Base-by-base conservation (phyloP, 2,113 vertebrate genomes). In the Paramisgurnus dabryanus region DNA sequence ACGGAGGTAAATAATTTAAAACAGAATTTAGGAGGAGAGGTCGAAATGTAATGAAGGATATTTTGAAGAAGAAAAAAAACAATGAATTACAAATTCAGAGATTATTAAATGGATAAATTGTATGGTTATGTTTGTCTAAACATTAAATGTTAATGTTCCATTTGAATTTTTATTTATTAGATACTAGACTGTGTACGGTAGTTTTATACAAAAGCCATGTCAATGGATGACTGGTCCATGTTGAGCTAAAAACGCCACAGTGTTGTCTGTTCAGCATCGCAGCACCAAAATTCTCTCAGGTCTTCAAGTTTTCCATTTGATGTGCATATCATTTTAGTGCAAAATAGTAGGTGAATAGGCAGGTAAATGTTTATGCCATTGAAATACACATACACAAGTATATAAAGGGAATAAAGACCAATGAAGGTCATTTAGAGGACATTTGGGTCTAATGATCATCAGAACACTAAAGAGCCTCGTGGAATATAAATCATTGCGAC, bases 211-310 rank as follows among this genome's bases (percentile, higher is more conserved):
- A 82, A 76, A 76, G 85, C 85, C 81, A 80, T 67, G 67, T 84
- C 79, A 84, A 74, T 76, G 57, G 80, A 81, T 34, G 63, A 74
- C n/a, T 18, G 27, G 68, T 61, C 18, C 61, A 53, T 57, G 70
- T 64, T 79, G 57, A 64, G 57, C 75, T 84, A 80, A 78, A 85
- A 87, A 63, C 75, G 49, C 83, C 87, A 87, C 86, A 82, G 83
- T 76, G 79, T 86, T 88, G 82, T 83, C 77, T 89, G 86, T 90
- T 88, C 85, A 87, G 87, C 84, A 81, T 89, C 72, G 47, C 82
- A 82, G 83, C 80, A 86, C 73, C 82, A 86, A 76, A 86, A 84
- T 91, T 90, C 89, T 91, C 91, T 92, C 92, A 92, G 92, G 91
- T 89, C 82, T 85, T 88, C 80, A 80, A 58, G 85, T 83, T 85